Evolutionary conservation across 2,113 vertebrate species (phyloP), one percentile per base, ranked within the genome.

Genomic region (Oriolus oriolus): DNA sequence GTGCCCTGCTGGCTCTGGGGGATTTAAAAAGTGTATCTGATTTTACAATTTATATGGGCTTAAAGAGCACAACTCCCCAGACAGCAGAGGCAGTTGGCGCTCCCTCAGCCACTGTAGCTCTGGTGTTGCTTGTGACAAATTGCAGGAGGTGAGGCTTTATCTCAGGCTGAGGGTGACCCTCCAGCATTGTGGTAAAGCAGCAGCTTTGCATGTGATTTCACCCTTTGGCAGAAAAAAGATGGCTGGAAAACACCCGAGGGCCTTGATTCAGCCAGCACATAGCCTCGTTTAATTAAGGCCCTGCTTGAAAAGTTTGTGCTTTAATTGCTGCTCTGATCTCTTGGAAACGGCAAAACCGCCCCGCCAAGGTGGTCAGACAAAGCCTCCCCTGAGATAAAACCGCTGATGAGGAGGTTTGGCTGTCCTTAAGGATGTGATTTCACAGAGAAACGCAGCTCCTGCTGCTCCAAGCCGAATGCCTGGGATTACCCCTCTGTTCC

Each of bases 251-350:
- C 68, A 78, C 90, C 95, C 24, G 39, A 77, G 94, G 90, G 89
- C 87, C 79, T 90, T 5, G 50, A 83, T 93, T 94, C 84, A 50
- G 66, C 31, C 14, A 76, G 70, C 69, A 14, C 57, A 49, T 57
- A 54, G 31, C 69, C 77, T 76, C 1, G 0, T 44, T 96, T 96
- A 87, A 70, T 95, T 89, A 94, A 91, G 73, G 84, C 81, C 81
- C 78, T 80, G 87, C 90, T 80, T 65, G 68, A 79, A 80, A 90
- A 90, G 85, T 90, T 94, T 60, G 82, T 86, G 82, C 88, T 88
- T 80, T 97, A 93, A 96, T 95, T 97, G 85, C 90, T 86, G 75
- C 94, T 94, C 92, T 92, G 85, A 74, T 97, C 82, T 94, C 63
- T 66, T 94, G 68, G 47, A 90, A 96, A 88, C 2, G 87, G 79